Base-by-base conservation (phyloP, 1,140 invertebrate species). In the Ericerus pela region DNA sequence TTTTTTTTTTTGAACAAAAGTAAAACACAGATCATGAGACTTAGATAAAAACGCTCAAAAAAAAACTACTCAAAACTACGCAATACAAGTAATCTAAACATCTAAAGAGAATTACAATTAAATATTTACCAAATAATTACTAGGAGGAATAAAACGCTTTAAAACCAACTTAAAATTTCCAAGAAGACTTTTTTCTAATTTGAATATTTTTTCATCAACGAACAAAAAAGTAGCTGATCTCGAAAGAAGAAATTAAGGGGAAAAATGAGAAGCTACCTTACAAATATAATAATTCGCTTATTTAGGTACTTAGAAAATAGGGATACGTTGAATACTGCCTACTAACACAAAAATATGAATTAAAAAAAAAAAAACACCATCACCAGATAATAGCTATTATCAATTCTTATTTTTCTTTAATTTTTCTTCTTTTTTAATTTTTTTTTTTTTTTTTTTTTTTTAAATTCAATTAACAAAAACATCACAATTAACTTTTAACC, bases 31-130 rank as follows among this genome's bases (percentile, higher is more conserved):
- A 47, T 47, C 41, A 47, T 47, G 41, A 47, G 41, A 47, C 41
- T 47, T 47, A 47, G 41, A 47, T 47, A 47, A 47, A 47, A 47
- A 47, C 41, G 41, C 41, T 47, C 41, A 47, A 47, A 47, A 47
- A 47, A 47, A 16, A 47, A 47, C 41, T 47, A 47, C 26, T 47
- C n/a, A 47, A 47, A 24, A 47, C 41, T 47, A 47, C 14, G 26
- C 41, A 47, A 24, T 24, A 47, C 26, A 47, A 18, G 26, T 47
- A 47, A 47, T 24, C 41, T 47, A 47, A 47, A 24, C 41, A 47
- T 22, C 26, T 47, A 12, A 47, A 47, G 41, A 24, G 41, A 47
- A 47, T 47, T 47, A 47, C 41, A 47, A 24, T 47, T 47, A 47
- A 47, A 47, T 24, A 24, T 47, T n/a, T 47, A 47, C 41, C 20